Conservation (phyloP, 1,140 invertebrate genomes). For the Hypothenemus hampei region DNA sequence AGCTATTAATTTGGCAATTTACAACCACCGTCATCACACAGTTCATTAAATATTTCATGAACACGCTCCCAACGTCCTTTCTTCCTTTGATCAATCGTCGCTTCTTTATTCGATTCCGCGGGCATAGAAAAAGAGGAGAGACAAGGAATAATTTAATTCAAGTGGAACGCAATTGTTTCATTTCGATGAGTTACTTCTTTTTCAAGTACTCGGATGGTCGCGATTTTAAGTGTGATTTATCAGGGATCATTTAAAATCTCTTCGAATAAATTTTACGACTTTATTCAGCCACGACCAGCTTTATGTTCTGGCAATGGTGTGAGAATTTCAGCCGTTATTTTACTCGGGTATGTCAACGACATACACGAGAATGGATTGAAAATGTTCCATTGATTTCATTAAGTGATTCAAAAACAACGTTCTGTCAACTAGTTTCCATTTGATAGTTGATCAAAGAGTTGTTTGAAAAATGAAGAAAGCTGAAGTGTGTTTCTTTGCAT, state of each 20-base stretch:
- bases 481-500: no score
- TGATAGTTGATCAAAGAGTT: no score
- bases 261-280: constrained; percentile 26
- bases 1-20: constrained; percentile 21
- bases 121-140: constrained; percentile 5
- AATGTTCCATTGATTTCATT: no score
- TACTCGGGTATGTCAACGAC: constrained; percentile 14
- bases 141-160: background rate
- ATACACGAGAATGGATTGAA: no score
- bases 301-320: constrained; percentile 12
- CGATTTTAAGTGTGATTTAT: constrained; percentile 23
- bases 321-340: constrained; percentile 15
- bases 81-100: constrained; percentile 10
- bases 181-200: constrained; percentile 5
- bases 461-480: no score
- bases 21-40: constrained; percentile 6
- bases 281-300: constrained; percentile 19
- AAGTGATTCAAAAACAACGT: no score
- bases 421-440: no score
- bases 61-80: background rate
- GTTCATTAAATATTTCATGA: constrained; percentile 16
- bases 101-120: constrained; percentile 5
- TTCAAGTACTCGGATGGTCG: constrained; percentile 19
- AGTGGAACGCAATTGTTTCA: constrained; percentile 12
- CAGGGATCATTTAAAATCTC: constrained; percentile 10